Percentiles rank a stretch among this genome's conserved stretches.
These are phyloP conservation scores for Acomys russatus DNA, from an alignment of 2,797 vertebrate species.

Conservation along the genomic window DNA sequence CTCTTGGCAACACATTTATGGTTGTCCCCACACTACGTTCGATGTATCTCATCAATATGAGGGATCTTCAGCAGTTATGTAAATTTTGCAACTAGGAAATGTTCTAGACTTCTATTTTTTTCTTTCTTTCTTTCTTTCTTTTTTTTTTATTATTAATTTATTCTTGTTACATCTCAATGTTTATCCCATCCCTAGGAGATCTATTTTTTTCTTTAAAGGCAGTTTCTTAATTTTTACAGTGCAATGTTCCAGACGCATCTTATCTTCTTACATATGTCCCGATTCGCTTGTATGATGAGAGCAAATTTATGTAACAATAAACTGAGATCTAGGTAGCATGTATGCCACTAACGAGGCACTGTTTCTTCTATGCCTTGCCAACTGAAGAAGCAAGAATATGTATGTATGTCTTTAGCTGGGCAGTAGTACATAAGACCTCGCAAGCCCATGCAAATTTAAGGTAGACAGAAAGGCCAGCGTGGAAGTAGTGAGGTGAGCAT, in stretches of 20 bases:
- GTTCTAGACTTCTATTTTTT: background rate
- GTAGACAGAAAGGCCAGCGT: background rate
- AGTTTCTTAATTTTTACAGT: slow-evolving; percentile 11
- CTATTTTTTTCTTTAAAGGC: background rate
- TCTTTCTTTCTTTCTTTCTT: no score
- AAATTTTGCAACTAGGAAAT: background rate
- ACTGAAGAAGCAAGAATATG: background rate
- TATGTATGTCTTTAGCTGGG: background rate
- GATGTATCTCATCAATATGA: background rate
- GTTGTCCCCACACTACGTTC: background rate
- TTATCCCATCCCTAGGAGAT: no score
- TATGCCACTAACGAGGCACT: background rate
- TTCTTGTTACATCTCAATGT: no score
- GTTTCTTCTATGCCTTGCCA: background rate
- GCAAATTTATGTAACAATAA: background rate
- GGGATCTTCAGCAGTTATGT: background rate
- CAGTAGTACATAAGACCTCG: background rate
- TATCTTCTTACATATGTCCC: background rate
- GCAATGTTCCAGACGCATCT: background rate
- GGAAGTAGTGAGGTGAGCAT: background rate
- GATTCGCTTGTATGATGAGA: background rate
- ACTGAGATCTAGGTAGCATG: background rate
- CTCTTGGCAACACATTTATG: background rate
- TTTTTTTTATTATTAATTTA: no score
- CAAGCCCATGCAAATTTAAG: background rate